These are phyloP conservation scores for Archaeoteleia sp. DNA, from an alignment of 2,888 invertebrate genomes.

Conservation along the genomic window DNA sequence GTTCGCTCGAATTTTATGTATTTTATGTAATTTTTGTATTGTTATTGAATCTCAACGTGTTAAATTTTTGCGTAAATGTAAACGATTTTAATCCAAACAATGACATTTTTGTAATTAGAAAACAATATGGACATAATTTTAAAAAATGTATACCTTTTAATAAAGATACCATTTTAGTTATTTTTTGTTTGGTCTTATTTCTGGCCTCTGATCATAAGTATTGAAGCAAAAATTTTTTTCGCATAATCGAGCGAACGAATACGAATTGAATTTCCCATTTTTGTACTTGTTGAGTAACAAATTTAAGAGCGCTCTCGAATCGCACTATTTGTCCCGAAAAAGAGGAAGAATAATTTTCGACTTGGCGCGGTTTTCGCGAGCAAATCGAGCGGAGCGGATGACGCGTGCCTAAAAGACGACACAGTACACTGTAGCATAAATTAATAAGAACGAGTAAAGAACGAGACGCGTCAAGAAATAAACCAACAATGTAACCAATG, in stretches of 20 bases:
- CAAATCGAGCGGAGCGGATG: slow-evolving; percentile 1
- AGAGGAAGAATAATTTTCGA: not conserved
- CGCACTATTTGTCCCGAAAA: not conserved
- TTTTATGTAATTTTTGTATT: slow-evolving; percentile 13
- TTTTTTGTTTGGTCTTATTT: no score
- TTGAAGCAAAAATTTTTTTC: no score
- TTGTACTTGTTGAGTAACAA: slow-evolving; percentile 9
- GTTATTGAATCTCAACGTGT: slow-evolving; percentile 1
- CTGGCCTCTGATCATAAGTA: no score
- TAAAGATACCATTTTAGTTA: slow-evolving; percentile 5
- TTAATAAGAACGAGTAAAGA: slow-evolving; percentile 2
- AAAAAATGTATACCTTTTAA: slow-evolving; percentile 43
- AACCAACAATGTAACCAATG: slow-evolving; percentile 16
- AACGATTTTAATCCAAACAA: slow-evolving; percentile 8
- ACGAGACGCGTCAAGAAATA: slow-evolving; percentile 5
- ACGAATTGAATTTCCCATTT: no score
- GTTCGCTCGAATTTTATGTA: slow-evolving; percentile 16
- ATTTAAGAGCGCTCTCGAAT: not conserved
- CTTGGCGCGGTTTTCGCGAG: not conserved
- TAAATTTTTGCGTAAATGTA: slow-evolving; percentile 13
- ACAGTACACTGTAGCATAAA: not conserved
- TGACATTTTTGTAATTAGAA: slow-evolving; percentile 1
- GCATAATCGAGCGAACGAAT: no score
- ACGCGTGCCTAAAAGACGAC: slow-evolving; percentile 4
- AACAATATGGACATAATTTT: slow-evolving; percentile 17